Conservation (phyloP, 2,113 vertebrate genomes). For the Budorcas taxicolor region DNA sequence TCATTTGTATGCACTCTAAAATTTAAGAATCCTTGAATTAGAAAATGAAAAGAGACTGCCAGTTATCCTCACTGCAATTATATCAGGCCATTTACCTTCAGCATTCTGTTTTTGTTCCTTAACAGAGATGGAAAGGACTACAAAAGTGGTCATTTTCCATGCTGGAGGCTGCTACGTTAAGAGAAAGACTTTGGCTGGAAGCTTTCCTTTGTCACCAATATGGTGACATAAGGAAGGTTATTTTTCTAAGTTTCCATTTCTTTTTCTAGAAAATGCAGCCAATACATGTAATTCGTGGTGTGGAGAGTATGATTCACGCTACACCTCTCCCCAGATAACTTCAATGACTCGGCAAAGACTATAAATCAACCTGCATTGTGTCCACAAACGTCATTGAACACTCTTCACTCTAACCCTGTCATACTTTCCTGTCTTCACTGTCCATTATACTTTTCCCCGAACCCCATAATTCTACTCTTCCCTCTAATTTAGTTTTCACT, state of each 20-base stretch:
- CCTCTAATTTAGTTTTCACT: neutral
- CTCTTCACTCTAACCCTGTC: neutral
- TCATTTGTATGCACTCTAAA: neutral
- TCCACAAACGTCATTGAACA: neutral
- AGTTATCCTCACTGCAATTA: neutral
- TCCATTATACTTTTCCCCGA: neutral
- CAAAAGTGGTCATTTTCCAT: neutral
- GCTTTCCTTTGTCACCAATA: neutral
- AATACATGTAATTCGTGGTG: neutral
- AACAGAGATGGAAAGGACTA: neutral
- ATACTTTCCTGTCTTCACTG: neutral
- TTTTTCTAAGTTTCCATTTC: conserved; percentile 1
- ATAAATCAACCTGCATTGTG: neutral
- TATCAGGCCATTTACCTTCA: neutral
- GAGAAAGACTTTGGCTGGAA: neutral
- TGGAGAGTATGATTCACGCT: neutral
- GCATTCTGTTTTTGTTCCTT: neutral
- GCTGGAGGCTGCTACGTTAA: neutral
- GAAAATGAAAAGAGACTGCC: neutral
- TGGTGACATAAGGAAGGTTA: neutral
- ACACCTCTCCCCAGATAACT: neutral
- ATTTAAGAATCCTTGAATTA: neutral
- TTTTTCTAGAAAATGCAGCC: conserved; percentile 14
- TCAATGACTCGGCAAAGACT: neutral
- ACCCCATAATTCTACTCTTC: neutral